Conservation (phyloP, 2,113 vertebrate species). For the Marmota flaviventris region DNA sequence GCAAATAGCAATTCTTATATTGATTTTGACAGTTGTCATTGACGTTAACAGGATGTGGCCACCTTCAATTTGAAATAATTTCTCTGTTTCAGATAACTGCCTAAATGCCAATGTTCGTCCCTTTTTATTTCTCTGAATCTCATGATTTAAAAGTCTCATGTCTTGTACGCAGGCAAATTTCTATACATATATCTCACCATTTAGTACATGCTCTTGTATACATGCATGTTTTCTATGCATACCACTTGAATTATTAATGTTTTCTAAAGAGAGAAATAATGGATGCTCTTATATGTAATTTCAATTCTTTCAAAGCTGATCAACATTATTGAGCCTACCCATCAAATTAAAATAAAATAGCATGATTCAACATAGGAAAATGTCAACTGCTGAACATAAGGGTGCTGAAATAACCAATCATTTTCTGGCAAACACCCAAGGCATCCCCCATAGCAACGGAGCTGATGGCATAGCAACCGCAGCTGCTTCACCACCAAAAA, state of each 20-base stretch:
- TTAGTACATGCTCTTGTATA: background rate
- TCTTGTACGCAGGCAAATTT: background rate
- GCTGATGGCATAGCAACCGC: conserved; percentile 63
- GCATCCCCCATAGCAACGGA: conserved; percentile 76
- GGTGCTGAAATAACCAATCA: conserved; percentile 61
- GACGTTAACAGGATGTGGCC: background rate
- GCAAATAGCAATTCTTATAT: background rate
- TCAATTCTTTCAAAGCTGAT: conserved; percentile 69
- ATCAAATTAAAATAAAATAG: conserved; percentile 73
- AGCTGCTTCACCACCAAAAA: conserved; percentile 71
- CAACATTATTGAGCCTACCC: conserved; percentile 70
- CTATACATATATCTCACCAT: conserved; percentile 53
- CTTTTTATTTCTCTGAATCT: background rate
- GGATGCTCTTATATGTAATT: conserved; percentile 53
- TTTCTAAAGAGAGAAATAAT: conserved; percentile 31
- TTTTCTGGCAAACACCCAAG: conserved; percentile 47
- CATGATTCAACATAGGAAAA: conserved; percentile 68
- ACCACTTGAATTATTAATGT: conserved; percentile 9
- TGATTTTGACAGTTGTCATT: conserved; percentile 15
- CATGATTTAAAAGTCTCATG: conserved; percentile 18
- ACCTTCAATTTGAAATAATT: conserved; percentile 48
- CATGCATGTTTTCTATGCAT: background rate
- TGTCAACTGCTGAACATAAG: conserved; percentile 65
- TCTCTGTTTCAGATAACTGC: background rate
- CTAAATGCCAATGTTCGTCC: background rate